Base-by-base conservation (phyloP, 2,888 invertebrate species). In the Pyrochroa serraticornis region DNA sequence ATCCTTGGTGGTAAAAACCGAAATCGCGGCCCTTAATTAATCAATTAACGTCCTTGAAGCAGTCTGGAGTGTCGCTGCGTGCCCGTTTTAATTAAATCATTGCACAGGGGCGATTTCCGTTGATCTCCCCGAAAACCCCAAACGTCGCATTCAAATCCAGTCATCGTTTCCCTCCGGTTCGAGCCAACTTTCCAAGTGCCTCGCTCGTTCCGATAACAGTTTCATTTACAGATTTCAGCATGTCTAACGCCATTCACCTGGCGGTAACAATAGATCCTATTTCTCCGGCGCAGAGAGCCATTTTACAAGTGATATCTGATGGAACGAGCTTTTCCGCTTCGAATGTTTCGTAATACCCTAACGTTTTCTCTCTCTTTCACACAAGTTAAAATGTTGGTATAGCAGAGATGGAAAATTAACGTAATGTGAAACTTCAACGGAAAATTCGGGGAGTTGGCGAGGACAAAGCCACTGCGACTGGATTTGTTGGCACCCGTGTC, bases 401-500 rank as follows among this genome's bases (percentile, higher is more conserved):
- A 12, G 22, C 10, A 53, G 35, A 52, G 58, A 53, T 38, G 54
- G 64, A 61, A 58, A 63, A 60, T 63, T 60, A 58, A 54, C 59
- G 58, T 61, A 45, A 58, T 50, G 63, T 51, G 56, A 62, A 61
- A 60, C 63, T 65, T 57, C 57, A 46, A 51, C 51, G 63, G 64
- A 64, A 67, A 68, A 64, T 62, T 62, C 63, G 47, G 57, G 57
- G 58, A 66, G 63, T 59, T 62, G 62, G 22, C 22, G 49, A 60
- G 65, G 58, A 71, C 69, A 71, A 72, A 72, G 73, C 73, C 69
- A 69, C 70, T 67, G 70, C 65, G 66, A 68, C 69, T 73, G 78
- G 78, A 79, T 80, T 80, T 79, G 79, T 79, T 77, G 79, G 77
- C 79, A 75, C 77, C 76, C 76, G 75, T 79, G 80, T 80, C 77